Conservation (phyloP, 1,140 invertebrate genomes). For the Neotoxoptera formosana region DNA sequence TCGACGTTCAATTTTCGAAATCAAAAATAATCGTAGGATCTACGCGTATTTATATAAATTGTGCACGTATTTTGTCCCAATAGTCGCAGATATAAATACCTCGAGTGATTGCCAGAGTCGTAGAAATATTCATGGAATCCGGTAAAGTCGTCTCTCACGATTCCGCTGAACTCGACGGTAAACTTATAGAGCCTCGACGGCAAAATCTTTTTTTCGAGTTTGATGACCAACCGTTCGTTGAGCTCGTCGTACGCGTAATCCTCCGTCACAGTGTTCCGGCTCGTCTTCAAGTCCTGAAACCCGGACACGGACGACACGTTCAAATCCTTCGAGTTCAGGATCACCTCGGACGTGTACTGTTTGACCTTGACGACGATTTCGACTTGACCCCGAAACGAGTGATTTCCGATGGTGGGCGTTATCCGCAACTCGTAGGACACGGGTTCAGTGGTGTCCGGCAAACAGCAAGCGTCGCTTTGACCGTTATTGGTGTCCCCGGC, state of each 20-base stretch:
- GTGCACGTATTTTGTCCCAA: not conserved
- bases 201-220: constrained; percentile 63
- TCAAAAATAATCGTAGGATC: not conserved
- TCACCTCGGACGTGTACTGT: constrained; percentile 16
- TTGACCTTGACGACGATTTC: not conserved
- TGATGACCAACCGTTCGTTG: constrained; percentile 61
- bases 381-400: constrained; percentile 22
- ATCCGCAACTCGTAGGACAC: constrained; percentile 46
- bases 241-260: not conserved
- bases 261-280: not conserved
- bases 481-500: not conserved
- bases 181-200: constrained; percentile 61
- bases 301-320: not conserved
- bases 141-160: not conserved
- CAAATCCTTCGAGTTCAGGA: constrained; percentile 45
- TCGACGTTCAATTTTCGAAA: not conserved
- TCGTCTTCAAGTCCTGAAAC: not conserved
- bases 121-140: constrained; percentile 41
- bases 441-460: constrained; percentile 44
- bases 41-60: not conserved
- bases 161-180: not conserved
- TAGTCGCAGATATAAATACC: not conserved
- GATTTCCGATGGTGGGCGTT: not conserved
- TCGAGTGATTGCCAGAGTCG: not conserved
- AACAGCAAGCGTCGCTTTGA: not conserved